Evolutionary conservation across 2,113 vertebrate species (phyloP), one percentile per base, ranked within the genome.

Genomic region (Oryzias curvinotus): DNA sequence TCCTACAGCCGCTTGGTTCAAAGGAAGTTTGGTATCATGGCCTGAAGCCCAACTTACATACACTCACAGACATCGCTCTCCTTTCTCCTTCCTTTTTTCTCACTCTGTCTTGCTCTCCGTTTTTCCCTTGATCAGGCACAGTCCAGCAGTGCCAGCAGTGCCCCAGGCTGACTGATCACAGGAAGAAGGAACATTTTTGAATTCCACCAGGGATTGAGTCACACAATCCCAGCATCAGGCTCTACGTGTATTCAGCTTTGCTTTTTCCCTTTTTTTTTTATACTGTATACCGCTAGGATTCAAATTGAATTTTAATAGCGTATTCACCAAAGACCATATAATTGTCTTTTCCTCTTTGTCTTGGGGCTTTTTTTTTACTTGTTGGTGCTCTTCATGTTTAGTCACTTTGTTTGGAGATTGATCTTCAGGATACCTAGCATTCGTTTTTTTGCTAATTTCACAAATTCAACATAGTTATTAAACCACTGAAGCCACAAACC

Each of bases 141-240:
- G 81, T 71, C 79, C 82, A 90, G 88, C 77, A 44, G 71, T 84
- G 89, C 88, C 90, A 90, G 86, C 85, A 87, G 85, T 74, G 89
- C 91, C 87, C 85, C 68, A 41, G 89, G 91, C 90, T 84, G 85
- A 85, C 83, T 86, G 85, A 90, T 90, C 85, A 88, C 85, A 91
- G 86, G 84, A 91, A 85, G 85, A 82, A 88, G 86, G 78, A 81
- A 67, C 73, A 87, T 87, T 91, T 89, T 89, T 80, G 71, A 92
- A 91, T 88, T 91, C 87, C 87, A 68, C 63, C 44, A 83, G 88
- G 86, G 83, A 83, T 86, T 81, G 77, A 89, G 83, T 83, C 84
- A 82, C 79, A 81, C 64, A 81, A 75, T 80, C 72, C 67, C 78
- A 61, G 82, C 68, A 80, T 82, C 76, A 82, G 68, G 62, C 82